A percentile compares a stretch with the other conserved stretches of the same genome.
Evolutionary conservation across 2,888 invertebrate genomes (phyloP).

Genomic region (Drosophila paramelanica): DNA sequence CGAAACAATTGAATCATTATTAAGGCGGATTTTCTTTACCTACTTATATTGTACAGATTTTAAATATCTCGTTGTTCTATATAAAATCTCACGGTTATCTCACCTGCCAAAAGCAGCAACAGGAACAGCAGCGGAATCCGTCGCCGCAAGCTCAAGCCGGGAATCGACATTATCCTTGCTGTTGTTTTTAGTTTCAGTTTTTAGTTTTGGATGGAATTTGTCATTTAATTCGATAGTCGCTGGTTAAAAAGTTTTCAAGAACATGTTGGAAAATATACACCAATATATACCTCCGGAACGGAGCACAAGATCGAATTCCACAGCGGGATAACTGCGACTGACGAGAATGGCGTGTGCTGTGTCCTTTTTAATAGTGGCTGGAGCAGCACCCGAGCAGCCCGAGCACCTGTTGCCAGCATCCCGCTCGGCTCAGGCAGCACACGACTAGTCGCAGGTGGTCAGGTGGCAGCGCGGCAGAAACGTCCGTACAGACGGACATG

Average conservation of each 20-base stretch:
- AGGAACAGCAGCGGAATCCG: constrained; percentile 1
- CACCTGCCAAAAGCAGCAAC: constrained; percentile 53
- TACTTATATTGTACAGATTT: no score
- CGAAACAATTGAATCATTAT: no score
- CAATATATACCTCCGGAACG: constrained; percentile 3
- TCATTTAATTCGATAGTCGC: constrained; percentile 5
- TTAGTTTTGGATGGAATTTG: constrained; percentile 4
- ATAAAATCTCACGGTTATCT: constrained; percentile 6
- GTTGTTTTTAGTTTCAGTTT: neutral
- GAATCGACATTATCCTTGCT: constrained; percentile 2
- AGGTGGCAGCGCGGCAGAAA: neutral
- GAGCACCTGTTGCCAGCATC: constrained; percentile 67
- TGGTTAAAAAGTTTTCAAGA: constrained; percentile 4
- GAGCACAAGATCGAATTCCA: constrained; percentile 37
- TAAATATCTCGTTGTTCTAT: neutral
- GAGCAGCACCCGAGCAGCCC: constrained; percentile 8
- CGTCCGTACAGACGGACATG: constrained; percentile 64
- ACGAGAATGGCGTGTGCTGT: constrained; percentile 28
- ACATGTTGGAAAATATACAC: constrained; percentile 22
- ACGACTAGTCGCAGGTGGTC: constrained; percentile 10
- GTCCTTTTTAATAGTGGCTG: constrained; percentile 61
- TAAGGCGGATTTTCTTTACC: no score
- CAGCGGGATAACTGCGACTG: constrained; percentile 58
- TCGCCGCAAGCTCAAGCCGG: neutral
- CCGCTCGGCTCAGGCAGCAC: constrained; percentile 4